phyloP scores from a whole-genome alignment of 1,140 invertebrate species.

The Eumeta japonica region DNA sequence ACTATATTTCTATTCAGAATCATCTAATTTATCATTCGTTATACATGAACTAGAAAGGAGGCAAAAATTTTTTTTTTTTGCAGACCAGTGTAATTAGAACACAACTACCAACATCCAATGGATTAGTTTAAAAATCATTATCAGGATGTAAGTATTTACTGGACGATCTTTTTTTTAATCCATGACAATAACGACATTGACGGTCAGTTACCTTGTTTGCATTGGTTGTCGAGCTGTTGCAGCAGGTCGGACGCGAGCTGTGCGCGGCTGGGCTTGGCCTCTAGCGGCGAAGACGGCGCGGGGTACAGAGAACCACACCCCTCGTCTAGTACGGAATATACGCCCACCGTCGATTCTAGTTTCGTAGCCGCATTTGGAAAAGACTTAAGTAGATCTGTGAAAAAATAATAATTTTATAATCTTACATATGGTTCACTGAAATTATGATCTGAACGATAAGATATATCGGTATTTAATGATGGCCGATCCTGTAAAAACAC shows the following conservation, averaged over 20 bases:
- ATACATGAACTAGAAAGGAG: too few species aligned
- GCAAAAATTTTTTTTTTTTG: too few species aligned
- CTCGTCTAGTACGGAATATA: conserved; percentile 25
- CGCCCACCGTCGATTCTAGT: conserved; percentile 17
- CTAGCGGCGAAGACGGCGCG: conserved; percentile 42
- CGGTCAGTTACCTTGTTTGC: conserved; percentile 59
- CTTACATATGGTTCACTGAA: not conserved
- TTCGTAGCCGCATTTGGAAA: conserved; percentile 40
- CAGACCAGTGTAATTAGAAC: too few species aligned
- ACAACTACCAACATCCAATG: too few species aligned
- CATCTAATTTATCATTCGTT: too few species aligned
- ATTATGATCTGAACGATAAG: too few species aligned
- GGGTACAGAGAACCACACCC: conserved; percentile 30
- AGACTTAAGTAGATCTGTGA: conserved; percentile 41
- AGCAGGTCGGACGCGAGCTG: conserved; percentile 49
- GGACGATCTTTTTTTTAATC: too few species aligned
- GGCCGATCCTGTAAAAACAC: not conserved
- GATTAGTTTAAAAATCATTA: too few species aligned
- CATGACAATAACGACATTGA: too few species aligned
- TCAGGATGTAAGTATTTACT: too few species aligned
- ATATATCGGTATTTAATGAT: not conserved
- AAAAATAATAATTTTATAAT: conserved; percentile 7
- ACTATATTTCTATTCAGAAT: too few species aligned
- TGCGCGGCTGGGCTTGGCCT: conserved; percentile 40
- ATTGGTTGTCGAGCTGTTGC: conserved; percentile 50